These are phyloP conservation scores for Serilophus lunatus DNA, from an alignment of 2,113 vertebrate species.

Conservation along the genomic window DNA sequence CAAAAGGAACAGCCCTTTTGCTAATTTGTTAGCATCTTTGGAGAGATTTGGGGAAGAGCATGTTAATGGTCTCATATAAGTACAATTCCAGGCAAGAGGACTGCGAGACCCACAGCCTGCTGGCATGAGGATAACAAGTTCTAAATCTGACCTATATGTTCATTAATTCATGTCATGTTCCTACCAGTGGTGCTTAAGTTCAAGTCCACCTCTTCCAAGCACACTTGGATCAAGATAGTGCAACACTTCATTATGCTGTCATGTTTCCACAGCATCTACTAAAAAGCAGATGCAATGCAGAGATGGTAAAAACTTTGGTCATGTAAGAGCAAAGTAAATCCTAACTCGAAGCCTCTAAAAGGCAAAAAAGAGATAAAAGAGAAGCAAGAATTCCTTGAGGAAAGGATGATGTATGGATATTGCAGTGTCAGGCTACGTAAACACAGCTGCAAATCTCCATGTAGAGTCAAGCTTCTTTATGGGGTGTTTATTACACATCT, in stretches of 20 bases:
- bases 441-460: slow-evolving; percentile 54
- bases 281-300: neutral
- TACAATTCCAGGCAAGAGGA: neutral
- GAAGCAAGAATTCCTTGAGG: neutral
- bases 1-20: neutral
- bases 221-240: neutral
- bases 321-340: neutral
- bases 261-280: slow-evolving; percentile 16
- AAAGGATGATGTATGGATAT: neutral
- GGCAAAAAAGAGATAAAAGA: slow-evolving; percentile 35
- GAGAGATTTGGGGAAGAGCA: neutral
- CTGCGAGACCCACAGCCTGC: neutral
- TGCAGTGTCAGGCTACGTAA: neutral
- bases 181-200: neutral
- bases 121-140: neutral
- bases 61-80: neutral
- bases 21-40: neutral
- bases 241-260: neutral
- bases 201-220: neutral
- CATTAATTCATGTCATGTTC: neutral
- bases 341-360: neutral
- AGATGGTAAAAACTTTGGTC: slow-evolving; percentile 16
- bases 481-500: slow-evolving; percentile 49
- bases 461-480: slow-evolving; percentile 42
- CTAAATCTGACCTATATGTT: neutral